A percentile compares a stretch with the other conserved stretches of the same genome.
These are phyloP conservation scores for Ptyas mucosa DNA, from an alignment of 2,113 vertebrate genomes.

Conservation along the genomic window DNA sequence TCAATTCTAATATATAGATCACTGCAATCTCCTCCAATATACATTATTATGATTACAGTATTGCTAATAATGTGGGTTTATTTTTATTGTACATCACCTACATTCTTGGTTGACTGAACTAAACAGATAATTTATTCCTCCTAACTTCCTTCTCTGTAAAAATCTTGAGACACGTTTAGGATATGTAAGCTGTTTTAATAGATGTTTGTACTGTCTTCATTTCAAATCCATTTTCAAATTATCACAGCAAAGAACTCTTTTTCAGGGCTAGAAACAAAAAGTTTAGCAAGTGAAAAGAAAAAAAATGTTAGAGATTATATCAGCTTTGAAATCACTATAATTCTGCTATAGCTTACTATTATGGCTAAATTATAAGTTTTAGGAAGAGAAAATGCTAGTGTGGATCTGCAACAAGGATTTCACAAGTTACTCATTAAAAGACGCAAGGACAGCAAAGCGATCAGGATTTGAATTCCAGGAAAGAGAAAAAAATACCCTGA, in stretches of 20 bases:
- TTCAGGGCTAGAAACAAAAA: not conserved
- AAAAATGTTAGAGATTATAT: not conserved
- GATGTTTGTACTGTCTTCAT: not conserved
- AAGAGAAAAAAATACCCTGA: constrained; percentile 39
- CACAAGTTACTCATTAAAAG: constrained; percentile 30
- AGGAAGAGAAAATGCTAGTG: constrained; percentile 11
- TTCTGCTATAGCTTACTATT: constrained; percentile 31
- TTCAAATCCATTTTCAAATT: too few relatives aligned
- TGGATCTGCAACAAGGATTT: constrained; percentile 45
- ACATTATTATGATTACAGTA: not conserved
- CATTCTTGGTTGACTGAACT: not conserved
- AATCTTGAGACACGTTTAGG: not conserved
- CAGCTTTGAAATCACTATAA: constrained; percentile 51
- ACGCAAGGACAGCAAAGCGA: constrained; percentile 40
- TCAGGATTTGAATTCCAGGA: constrained; percentile 37
- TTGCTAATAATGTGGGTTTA: not conserved
- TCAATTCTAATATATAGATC: not conserved
- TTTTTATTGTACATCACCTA: not conserved
- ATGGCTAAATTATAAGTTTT: constrained; percentile 37
- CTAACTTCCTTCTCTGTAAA: not conserved
- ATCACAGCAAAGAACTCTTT: not conserved
- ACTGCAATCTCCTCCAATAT: not conserved
- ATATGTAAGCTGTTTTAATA: not conserved
- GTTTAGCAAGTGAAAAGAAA: not conserved
- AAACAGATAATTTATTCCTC: not conserved